phyloP scores from a whole-genome alignment of 2,113 vertebrate genomes.

The Anseranas semipalmata region DNA sequence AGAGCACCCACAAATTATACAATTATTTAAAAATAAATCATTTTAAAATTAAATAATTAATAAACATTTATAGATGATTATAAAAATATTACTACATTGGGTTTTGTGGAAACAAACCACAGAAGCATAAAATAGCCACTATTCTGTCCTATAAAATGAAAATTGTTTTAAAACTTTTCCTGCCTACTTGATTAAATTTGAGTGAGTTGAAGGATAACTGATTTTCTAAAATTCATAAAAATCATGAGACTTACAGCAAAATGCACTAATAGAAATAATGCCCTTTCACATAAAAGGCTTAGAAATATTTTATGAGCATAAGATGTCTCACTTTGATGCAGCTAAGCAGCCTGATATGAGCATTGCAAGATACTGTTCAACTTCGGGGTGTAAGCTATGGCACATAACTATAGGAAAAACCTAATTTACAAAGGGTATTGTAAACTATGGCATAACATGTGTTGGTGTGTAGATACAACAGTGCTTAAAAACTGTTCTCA shows the following conservation, averaged over 20 bases:
- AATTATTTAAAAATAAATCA: neutral
- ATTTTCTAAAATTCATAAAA: neutral
- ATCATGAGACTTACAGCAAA: neutral
- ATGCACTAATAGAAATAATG: neutral
- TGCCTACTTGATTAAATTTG: neutral
- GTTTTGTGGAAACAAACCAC: neutral
- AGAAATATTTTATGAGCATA: neutral
- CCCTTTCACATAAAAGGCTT: neutral
- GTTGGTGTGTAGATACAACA: neutral
- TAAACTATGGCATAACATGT: neutral
- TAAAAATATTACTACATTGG: neutral
- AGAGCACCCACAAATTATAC: neutral
- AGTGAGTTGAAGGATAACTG: neutral
- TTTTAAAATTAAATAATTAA: neutral
- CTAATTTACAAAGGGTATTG: neutral
- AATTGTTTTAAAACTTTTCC: neutral
- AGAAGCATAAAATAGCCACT: neutral
- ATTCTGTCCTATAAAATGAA: neutral
- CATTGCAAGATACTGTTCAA: neutral
- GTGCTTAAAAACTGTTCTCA: neutral
- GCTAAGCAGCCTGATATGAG: neutral
- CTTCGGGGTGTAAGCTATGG: neutral
- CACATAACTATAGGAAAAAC: neutral
- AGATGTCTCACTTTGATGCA: neutral
- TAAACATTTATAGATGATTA: neutral